Conservation (phyloP, 2,888 invertebrate genomes). For the Epistrophe eligans region DNA sequence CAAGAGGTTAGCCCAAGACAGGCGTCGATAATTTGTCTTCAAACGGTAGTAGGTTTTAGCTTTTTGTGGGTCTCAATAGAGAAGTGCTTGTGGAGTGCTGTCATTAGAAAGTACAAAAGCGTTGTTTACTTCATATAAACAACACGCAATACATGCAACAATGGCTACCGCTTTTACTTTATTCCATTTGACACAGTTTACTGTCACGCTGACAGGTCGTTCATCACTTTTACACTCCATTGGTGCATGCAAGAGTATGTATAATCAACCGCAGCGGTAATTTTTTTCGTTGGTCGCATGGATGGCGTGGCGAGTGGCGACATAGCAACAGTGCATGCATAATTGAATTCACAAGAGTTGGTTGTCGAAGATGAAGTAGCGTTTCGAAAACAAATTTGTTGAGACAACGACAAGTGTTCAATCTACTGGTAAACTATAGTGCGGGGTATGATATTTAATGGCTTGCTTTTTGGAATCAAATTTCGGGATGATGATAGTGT, state of each 20-base stretch:
- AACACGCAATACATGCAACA: conserved; percentile 28
- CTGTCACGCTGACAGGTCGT: conserved; percentile 74
- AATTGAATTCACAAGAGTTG: conserved; percentile 50
- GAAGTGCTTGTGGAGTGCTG: conserved; percentile 27
- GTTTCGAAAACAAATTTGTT: conserved; percentile 62
- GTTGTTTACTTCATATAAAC: conserved; percentile 26
- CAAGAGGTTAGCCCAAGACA: conserved; percentile 45
- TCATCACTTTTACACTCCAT: conserved; percentile 74
- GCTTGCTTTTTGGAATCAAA: conserved; percentile 61
- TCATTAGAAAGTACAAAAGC: conserved; percentile 62
- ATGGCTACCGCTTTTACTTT: conserved; percentile 66
- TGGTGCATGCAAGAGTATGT: conserved; percentile 60
- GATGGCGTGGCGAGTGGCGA: neutral
- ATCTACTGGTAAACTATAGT: conserved; percentile 16
- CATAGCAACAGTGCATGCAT: conserved; percentile 55
- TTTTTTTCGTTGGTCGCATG: conserved; percentile 52
- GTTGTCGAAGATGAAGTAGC: conserved; percentile 57
- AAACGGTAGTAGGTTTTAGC: conserved; percentile 44
- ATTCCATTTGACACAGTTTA: conserved; percentile 65
- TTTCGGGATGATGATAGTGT: conserved; percentile 43
- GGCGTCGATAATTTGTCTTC: conserved; percentile 28
- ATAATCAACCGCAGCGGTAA: conserved; percentile 68
- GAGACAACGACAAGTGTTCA: conserved; percentile 55
- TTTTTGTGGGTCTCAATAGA: conserved; percentile 1
- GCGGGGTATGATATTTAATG: conserved; percentile 53